Percentiles rank a stretch among this genome's conserved stretches.
These are phyloP conservation scores for Orcinus orca DNA, from an alignment of 2,113 vertebrate genomes.

Conservation along the genomic window DNA sequence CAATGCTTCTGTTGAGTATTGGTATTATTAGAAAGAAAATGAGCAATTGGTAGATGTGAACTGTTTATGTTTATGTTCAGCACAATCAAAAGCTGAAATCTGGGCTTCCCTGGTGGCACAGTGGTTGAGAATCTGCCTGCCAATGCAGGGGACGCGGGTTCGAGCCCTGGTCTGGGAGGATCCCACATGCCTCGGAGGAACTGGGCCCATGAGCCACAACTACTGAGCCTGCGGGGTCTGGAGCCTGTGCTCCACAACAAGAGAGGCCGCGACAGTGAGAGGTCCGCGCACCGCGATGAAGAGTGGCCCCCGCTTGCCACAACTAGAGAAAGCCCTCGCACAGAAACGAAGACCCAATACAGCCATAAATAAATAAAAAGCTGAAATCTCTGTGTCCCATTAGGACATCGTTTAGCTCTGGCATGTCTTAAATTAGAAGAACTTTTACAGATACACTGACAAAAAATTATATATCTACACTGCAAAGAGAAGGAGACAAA, in stretches of 20 bases:
- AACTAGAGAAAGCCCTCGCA: too few species aligned
- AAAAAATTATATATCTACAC: neutral
- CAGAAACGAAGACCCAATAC: too few species aligned
- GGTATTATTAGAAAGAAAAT: conserved; percentile 39
- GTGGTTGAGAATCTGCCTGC: too few species aligned
- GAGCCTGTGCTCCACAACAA: too few species aligned
- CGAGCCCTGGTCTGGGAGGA: too few species aligned
- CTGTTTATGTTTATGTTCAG: neutral
- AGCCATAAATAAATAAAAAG: neutral
- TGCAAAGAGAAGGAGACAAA: neutral
- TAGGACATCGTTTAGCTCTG: neutral
- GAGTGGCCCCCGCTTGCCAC: too few species aligned
- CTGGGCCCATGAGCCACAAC: too few species aligned
- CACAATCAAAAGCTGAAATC: conserved; percentile 6
- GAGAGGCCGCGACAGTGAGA: too few species aligned
- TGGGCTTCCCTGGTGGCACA: neutral
- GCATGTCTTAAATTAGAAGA: neutral
- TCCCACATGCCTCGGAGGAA: too few species aligned
- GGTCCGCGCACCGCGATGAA: too few species aligned
- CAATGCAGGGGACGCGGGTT: too few species aligned
- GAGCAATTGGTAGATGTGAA: neutral
- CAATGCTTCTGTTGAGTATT: neutral
- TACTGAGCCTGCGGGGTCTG: too few species aligned
- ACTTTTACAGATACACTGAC: neutral
- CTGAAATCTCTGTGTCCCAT: neutral